Percentiles rank a stretch among this genome's conserved stretches.
phyloP scores from a whole-genome alignment of 2,797 vertebrate genomes.

The Pipistrellus kuhlii region DNA sequence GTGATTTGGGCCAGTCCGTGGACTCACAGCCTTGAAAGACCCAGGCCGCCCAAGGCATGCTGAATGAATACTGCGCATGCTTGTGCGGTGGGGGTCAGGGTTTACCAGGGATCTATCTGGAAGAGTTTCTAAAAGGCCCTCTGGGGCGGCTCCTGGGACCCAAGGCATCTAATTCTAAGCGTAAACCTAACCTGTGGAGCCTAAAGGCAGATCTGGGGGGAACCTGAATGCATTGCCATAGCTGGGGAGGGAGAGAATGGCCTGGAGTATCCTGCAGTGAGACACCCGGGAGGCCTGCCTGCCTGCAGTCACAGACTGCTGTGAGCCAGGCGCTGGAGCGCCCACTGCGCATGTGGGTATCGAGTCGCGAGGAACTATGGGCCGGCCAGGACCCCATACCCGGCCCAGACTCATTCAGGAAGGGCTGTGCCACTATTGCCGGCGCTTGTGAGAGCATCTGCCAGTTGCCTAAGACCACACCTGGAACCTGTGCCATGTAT shows the following conservation, averaged over 20 bases:
- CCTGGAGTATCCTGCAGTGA: too few relatives aligned
- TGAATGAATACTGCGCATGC: background rate
- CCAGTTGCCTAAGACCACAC: fast-evolving
- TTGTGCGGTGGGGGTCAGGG: fast-evolving
- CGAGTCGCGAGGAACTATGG: fast-evolving
- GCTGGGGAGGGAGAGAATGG: fast-evolving
- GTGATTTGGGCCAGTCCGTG: background rate
- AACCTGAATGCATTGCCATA: background rate
- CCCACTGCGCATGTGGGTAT: background rate
- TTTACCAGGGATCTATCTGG: background rate
- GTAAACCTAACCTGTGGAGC: background rate
- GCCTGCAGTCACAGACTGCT: fast-evolving
- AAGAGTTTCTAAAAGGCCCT: background rate
- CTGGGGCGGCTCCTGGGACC: background rate
- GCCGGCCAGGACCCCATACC: background rate
- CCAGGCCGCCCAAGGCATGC: background rate
- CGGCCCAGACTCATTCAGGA: background rate
- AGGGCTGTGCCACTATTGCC: fast-evolving
- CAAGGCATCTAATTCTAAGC: background rate
- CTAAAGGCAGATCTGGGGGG: background rate
- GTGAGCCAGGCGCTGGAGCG: fast-evolving
- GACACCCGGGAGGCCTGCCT: fast-evolving
- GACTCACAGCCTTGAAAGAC: too few relatives aligned
- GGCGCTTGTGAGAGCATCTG: background rate
- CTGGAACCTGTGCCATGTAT: background rate